These are phyloP conservation scores for Creontiades dilutus DNA, from an alignment of 2,888 invertebrate genomes.

Conservation along the genomic window DNA sequence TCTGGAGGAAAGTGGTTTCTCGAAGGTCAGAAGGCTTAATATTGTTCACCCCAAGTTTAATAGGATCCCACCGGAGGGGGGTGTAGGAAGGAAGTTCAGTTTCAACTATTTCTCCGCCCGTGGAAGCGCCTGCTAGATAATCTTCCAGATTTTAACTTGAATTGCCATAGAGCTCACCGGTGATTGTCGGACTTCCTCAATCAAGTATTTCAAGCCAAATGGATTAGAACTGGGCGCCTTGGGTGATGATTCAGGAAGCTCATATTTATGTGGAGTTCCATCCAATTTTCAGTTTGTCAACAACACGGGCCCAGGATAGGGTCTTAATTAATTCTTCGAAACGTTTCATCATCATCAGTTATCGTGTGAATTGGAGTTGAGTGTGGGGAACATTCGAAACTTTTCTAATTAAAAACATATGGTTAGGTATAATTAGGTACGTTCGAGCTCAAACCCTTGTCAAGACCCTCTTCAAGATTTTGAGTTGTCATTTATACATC, in stretches of 20 bases:
- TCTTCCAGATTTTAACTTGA: not conserved
- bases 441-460: too few species aligned
- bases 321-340: conserved; percentile 17
- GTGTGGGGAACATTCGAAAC: not conserved
- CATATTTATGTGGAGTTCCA: not conserved
- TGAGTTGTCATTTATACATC: too few species aligned
- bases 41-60: conserved; percentile 23
- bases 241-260: not conserved
- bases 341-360: not conserved
- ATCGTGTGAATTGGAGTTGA: not conserved
- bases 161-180: conserved; percentile 4
- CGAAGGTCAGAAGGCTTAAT: conserved; percentile 19
- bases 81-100: not conserved
- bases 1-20: not conserved
- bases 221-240: not conserved
- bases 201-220: not conserved
- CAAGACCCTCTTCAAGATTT: too few species aligned
- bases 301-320: not conserved
- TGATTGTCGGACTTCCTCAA: conserved; percentile 23
- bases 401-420: not conserved
- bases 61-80: not conserved
- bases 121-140: not conserved
- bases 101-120: not conserved
- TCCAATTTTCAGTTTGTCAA: conserved; percentile 39
- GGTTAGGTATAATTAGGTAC: too few species aligned